phyloP scores from a whole-genome alignment of 92 coral and sea anemone genomes.

The Muricea muricata region DNA sequence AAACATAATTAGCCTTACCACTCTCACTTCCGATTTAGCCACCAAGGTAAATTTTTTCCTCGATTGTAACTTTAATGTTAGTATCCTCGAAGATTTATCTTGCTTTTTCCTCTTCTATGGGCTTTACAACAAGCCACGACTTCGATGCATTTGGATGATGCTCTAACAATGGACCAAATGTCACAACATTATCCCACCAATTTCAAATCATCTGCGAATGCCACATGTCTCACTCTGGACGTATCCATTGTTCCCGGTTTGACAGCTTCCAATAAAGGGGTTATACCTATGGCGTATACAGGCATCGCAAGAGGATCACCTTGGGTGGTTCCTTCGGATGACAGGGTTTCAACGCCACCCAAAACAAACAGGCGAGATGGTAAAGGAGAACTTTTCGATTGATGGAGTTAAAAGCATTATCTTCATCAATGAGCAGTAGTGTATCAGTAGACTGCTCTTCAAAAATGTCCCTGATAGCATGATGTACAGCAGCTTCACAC shows the following conservation, averaged over 20 bases:
- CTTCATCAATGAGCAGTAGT: slow-evolving; percentile 14
- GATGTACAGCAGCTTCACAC: slow-evolving; percentile 45
- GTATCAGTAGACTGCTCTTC: neutral
- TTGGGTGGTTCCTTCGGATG: neutral
- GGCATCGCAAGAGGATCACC: neutral
- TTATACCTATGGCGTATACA: neutral
- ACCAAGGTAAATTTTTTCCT: slow-evolving; percentile 50
- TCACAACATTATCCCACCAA: slow-evolving; percentile 53
- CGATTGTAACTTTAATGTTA: slow-evolving; percentile 35
- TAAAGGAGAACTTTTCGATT: neutral
- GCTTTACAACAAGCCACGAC: slow-evolving; percentile 46
- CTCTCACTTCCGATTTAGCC: slow-evolving; percentile 44
- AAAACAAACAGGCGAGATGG: slow-evolving; percentile 5
- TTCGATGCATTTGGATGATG: slow-evolving; percentile 28
- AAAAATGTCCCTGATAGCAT: slow-evolving; percentile 26
- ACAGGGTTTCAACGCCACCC: neutral
- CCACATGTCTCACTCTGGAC: slow-evolving; percentile 14
- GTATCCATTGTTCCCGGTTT: slow-evolving; percentile 6
- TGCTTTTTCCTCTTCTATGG: slow-evolving; percentile 26
- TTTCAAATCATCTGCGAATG: slow-evolving; percentile 33
- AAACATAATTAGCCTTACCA: slow-evolving; percentile 31
- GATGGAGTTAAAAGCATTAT: slow-evolving; percentile 23
- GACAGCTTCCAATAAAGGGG: neutral
- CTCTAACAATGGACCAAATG: slow-evolving; percentile 42
- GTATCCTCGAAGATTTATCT: slow-evolving; percentile 25